These are phyloP conservation scores for Arenaria interpres DNA, from an alignment of 2,113 vertebrate species.

Conservation along the genomic window DNA sequence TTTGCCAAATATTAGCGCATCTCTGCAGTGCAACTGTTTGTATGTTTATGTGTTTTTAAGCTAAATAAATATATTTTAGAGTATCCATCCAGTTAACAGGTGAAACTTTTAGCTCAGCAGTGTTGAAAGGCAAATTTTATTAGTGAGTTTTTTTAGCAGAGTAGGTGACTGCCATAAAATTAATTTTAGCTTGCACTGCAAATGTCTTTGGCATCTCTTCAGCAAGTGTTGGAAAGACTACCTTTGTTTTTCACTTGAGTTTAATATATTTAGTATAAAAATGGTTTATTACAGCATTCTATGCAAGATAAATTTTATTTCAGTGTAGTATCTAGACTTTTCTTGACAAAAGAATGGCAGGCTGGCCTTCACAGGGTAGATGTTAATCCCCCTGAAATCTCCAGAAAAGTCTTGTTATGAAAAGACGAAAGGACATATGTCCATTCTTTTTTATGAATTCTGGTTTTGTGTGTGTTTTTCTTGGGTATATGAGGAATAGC, in stretches of 20 bases:
- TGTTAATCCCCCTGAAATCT: background rate
- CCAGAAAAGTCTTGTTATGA: background rate
- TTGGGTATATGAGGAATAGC: background rate
- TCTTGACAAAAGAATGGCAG: background rate
- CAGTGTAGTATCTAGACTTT: background rate
- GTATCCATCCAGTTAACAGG: background rate
- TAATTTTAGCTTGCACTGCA: background rate
- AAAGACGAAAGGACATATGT: background rate
- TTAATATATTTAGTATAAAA: background rate
- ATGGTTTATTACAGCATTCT: background rate
- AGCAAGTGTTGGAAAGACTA: background rate
- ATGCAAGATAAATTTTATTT: background rate
- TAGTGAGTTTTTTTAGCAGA: background rate
- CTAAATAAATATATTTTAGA: background rate
- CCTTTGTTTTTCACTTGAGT: background rate
- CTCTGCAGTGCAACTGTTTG: background rate
- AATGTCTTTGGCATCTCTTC: background rate
- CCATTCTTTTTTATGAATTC: background rate
- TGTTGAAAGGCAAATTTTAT: background rate
- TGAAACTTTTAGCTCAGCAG: background rate
- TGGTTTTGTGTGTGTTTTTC: background rate
- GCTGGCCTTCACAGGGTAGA: background rate
- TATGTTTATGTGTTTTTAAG: background rate
- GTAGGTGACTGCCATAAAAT: background rate
- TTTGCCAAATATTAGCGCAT: background rate